Percentiles rank a stretch among this genome's conserved stretches.
phyloP scores from a whole-genome alignment of 1,140 invertebrate genomes.

The Drosophila kohkoa region DNA sequence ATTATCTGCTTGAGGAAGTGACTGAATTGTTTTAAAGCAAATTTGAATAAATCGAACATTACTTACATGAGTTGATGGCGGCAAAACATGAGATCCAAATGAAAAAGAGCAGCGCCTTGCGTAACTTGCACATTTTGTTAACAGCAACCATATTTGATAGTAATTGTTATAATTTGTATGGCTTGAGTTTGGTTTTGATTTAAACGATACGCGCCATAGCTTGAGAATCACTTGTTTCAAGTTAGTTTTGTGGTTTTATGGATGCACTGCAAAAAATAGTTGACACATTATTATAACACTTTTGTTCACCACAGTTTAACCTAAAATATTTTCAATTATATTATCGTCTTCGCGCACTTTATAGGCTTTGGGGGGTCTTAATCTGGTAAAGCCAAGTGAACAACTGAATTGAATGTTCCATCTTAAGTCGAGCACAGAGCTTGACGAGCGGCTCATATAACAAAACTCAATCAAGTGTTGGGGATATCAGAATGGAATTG shows the following conservation, averaged over 20 bases:
- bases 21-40: constrained; percentile 1
- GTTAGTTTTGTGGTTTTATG: neutral
- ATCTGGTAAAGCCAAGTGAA: constrained; percentile 1
- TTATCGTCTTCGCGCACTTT: neutral
- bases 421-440: neutral
- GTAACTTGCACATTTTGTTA: constrained; percentile 35
- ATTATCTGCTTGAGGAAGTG: constrained; percentile 9
- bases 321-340: neutral
- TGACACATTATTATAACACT: neutral
- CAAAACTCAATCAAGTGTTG: constrained; percentile 13
- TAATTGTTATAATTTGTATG: constrained; percentile 13
- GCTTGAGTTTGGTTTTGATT: neutral
- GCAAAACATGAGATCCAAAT: constrained; percentile 32
- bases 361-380: neutral
- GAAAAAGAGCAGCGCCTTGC: constrained; percentile 23
- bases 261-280: constrained; percentile 34
- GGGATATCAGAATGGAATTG: constrained; percentile 11
- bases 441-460: neutral
- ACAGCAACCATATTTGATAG: constrained; percentile 11
- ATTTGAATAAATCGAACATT: constrained; percentile 3
- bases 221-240: constrained; percentile 10
- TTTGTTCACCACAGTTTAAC: neutral
- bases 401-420: constrained; percentile 39
- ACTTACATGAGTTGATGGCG: constrained; percentile 36
- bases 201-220: constrained; percentile 14